Evolutionary conservation across 2,113 vertebrate species (phyloP), one percentile per base, ranked within the genome.

Genomic region (Morone saxatilis): DNA sequence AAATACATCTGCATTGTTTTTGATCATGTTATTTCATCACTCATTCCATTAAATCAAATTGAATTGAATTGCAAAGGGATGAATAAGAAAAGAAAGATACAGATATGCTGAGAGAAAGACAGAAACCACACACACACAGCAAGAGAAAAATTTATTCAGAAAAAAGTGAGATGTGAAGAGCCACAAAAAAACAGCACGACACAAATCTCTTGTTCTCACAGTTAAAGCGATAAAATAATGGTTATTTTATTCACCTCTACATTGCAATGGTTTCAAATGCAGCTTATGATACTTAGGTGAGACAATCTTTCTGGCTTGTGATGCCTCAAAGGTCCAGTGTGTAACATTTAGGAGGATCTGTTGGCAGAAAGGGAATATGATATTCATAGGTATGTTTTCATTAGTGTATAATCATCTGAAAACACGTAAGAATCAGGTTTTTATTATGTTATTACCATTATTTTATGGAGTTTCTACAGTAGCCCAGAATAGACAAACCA

Each of bases 1-100:
- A 85, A 77, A 72, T 38, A 13, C 62, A 69, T 60, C 62, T 54
- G 75, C 61, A 6, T 60, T 38, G 40, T 60, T 75, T 83, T 17
- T 25, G 1, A 1, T 36, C 19, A 25, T 57, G 73, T 45, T 56
- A 48, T 70, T 69, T 80, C 45, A 62, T 81, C 38, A 20, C 66
- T 12, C 53, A 38, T 13, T 48, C 13, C 62, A 14, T 50, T n/a
- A 50, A 77, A 59, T 57, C 7, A 1, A 36, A 36, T 51, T 51
- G 17, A 60, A 67, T 20, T 25, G 17, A 60, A 67, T 20, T 25
- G 4, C 31, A 13, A 38, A 3, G 3, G 22, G 17, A 51, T 7
- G 31, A 22, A 8, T 66, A 4, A 60, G n/a, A 43, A 36, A 45
- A 71, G 17, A 45, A n/a, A 25, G 12, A 69, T 38, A 25, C 50